Base-by-base conservation (phyloP, 2,797 vertebrate species). In the Tokudaia tokunoshimensis region DNA sequence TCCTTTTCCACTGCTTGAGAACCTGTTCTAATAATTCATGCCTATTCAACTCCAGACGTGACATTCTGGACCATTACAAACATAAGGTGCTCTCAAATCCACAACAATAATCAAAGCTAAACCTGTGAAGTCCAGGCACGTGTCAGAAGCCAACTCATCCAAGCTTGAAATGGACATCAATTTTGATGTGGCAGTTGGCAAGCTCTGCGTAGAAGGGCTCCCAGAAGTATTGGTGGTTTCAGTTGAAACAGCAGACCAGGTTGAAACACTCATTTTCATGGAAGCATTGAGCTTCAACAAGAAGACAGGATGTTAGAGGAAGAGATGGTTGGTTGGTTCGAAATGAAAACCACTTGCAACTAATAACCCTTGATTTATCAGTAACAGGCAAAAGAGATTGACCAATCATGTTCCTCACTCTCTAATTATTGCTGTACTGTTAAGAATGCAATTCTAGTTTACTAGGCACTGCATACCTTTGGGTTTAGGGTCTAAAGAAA, bases 281-380 rank as follows among this genome's bases (percentile, higher is more conserved):
- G 67, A 94, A 91, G 55, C 2, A 0, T 61, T 96, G 72, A 90
- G 47, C 47, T 93, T 94, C 74, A 57, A 15, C 75, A 59, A 91
- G 13, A 80, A 92, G 34, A 80, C 50, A 86, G 87, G 86, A 94
- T 81, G 78, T 47, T 52, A 55, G 92, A 96, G 75, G 85, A 90
- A 70, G 44, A 67, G 92, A 52, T 61, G 72, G 14, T 76, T 89
- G 4, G 19, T 92, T 94, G 78, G 76, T 96, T 90, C n/a, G 63
- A 97, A 95, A 92, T 92, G 89, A 97, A 95, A 97, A 95, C 19
- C 83, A 96, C 2, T 92, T 52, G 94, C 82, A 95, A 80, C 22
- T 34, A 83, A 61, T 70, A 41, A 94, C 76, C 41, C 55, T 82
- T 70, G 24, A 93, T 94, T 88, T 74, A 3, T 52, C 74, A 84